phyloP scores from a whole-genome alignment of 1,140 invertebrate genomes.

The Protaetia brevitarsis region DNA sequence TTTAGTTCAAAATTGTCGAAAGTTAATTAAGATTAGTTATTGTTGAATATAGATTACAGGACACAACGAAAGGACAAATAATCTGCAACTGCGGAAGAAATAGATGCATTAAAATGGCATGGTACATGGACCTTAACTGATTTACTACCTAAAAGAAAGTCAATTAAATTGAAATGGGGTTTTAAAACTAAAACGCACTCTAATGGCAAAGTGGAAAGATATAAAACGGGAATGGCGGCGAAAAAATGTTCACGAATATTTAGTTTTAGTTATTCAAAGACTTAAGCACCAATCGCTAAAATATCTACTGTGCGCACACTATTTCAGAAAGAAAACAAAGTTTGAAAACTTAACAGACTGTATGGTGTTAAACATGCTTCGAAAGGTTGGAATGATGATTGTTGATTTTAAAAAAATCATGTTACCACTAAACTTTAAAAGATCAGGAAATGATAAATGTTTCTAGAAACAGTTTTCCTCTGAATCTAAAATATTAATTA shows the following conservation, averaged over 20 bases:
- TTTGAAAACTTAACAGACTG: constrained; percentile 44
- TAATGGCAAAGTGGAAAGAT: too few relatives aligned
- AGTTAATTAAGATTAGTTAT: constrained; percentile 36
- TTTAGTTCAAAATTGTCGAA: constrained; percentile 24
- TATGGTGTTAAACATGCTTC: constrained; percentile 48
- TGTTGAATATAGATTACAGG: constrained; percentile 25
- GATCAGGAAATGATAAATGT: not conserved
- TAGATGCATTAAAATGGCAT: not conserved
- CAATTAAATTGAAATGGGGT: too few relatives aligned
- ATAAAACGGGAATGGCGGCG: too few relatives aligned
- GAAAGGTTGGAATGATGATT: not conserved
- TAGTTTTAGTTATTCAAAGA: not conserved
- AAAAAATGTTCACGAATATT: not conserved
- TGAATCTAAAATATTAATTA: not conserved
- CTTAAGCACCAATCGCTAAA: not conserved
- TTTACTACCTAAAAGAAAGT: not conserved
- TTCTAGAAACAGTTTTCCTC: not conserved
- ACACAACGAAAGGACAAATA: constrained; percentile 33
- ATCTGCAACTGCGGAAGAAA: too few relatives aligned
- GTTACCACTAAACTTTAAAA: not conserved
- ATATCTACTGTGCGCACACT: not conserved
- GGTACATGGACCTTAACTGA: constrained; percentile 4
- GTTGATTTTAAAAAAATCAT: not conserved
- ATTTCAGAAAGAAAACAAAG: constrained; percentile 27
- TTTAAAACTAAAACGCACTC: constrained; percentile 6